Base-by-base conservation (phyloP, 2,797 vertebrate genomes). In the Falco berigora region DNA sequence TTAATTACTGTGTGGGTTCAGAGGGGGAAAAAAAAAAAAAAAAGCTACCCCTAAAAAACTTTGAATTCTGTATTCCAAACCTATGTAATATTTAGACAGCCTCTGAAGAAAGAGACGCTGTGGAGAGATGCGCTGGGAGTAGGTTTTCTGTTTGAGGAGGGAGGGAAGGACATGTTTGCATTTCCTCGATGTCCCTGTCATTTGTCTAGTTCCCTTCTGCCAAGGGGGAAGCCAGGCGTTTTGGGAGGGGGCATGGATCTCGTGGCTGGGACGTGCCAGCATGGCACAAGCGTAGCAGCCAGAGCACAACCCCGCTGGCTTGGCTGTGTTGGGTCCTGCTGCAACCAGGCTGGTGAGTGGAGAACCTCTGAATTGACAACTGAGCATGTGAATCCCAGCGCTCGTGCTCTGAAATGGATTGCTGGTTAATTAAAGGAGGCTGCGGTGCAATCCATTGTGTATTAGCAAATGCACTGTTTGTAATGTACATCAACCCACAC, bases 1-100 rank as follows among this genome's bases (percentile, higher is more conserved):
- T 91, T 97, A 97, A 96, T 97, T 95, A 95, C 77, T 75, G 52
- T 92, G 59, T 82, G 85, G 58, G 38, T 58, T 87, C 2, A 40
- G 38, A 40, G 38, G 38, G 36, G n/a, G n/a, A n/a, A 5, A 10
- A 10, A 38, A 90, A 86, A 68, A 40, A 66, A 76, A 67, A 12
- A 19, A 19, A 23, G 9, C 10, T 28, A 55, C 34, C 80, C 42
- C 46, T 0, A 17, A 81, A 55, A 75, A 76, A 46, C 72, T 89
- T 58, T 74, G 62, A 89, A 55, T 97, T 78, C 86, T 94, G 58
- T 94, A 79, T 95, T 97, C 69, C 32, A 92, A 96, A 94, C 72
- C 88, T 74, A 75, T 88, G 83, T 91, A 77, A 87, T 94, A 85
- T 82, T 93, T 88, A 96, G 62, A 74, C 82, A 93, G 90, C 64